A percentile compares a stretch with the other conserved stretches of the same genome.
Evolutionary conservation across 2,797 vertebrate species (phyloP).

Genomic region (Gallirallus australis): DNA sequence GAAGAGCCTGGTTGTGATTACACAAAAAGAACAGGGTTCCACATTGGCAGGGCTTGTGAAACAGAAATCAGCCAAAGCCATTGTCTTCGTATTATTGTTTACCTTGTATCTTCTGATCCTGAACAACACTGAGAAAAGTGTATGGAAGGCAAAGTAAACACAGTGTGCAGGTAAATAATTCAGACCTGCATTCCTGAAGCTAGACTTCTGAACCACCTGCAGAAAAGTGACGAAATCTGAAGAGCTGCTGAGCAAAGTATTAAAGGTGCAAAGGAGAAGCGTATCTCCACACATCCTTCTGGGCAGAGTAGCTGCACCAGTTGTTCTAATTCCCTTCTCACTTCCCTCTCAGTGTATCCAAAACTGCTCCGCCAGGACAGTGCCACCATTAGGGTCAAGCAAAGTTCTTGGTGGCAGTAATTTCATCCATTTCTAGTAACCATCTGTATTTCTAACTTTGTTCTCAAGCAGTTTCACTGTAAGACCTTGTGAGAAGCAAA

Average conservation of each 20-base stretch:
- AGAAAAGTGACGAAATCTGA: not conserved
- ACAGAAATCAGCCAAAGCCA: not conserved
- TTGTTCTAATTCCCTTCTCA: not conserved
- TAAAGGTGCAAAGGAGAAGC: not conserved
- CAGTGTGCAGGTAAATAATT: not conserved
- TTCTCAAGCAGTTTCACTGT: not conserved
- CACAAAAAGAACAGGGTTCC: not conserved
- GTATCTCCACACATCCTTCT: not conserved
- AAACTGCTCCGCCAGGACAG: not conserved
- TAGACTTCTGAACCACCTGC: not conserved
- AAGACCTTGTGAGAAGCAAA: not conserved
- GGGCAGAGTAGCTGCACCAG: not conserved
- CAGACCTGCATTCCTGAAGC: not conserved
- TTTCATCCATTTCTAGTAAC: not conserved
- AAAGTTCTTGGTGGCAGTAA: not conserved
- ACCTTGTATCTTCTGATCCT: not conserved
- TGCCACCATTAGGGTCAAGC: not conserved
- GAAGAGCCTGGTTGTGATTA: not conserved
- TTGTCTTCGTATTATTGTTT: not conserved
- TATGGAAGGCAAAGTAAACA: not conserved
- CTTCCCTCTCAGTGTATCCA: not conserved
- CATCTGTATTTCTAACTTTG: not conserved
- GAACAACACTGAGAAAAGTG: not conserved
- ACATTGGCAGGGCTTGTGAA: not conserved
- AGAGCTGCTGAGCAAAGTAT: not conserved